A percentile compares a stretch with the other conserved stretches of the same genome.
phyloP scores from a whole-genome alignment of 2,113 vertebrate genomes.

The Corydoras sp. region DNA sequence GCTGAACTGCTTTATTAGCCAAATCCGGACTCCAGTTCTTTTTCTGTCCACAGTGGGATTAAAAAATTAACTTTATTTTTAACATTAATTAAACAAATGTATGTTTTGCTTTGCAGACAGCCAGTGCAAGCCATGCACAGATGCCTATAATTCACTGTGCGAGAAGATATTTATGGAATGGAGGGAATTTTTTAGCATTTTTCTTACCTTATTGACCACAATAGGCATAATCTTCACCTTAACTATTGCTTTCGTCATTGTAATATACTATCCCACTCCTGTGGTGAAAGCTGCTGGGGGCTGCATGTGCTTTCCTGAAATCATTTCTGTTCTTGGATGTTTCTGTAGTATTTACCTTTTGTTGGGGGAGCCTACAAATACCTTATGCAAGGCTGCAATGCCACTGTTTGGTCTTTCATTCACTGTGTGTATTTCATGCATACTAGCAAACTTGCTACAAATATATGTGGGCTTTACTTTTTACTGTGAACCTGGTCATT shows the following conservation, averaged over 20 bases:
- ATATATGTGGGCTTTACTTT: conserved; percentile 38
- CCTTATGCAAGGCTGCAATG: conserved; percentile 42
- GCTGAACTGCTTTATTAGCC: too few relatives aligned
- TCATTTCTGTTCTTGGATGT: conserved; percentile 68
- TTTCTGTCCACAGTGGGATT: too few relatives aligned
- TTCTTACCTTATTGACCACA: conserved; percentile 61
- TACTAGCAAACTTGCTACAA: conserved; percentile 52
- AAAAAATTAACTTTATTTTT: too few relatives aligned
- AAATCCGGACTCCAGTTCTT: too few relatives aligned
- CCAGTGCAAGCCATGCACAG: neutral
- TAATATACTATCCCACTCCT: conserved; percentile 63
- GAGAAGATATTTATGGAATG: conserved; percentile 57
- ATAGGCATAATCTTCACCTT: conserved; percentile 63
- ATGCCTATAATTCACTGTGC: neutral
- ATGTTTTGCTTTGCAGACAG: neutral
- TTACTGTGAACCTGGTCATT: neutral
- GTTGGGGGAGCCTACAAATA: conserved; percentile 37
- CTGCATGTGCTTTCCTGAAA: conserved; percentile 66
- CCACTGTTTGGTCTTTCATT: conserved; percentile 51
- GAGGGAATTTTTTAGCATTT: conserved; percentile 62
- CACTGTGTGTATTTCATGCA: conserved; percentile 52
- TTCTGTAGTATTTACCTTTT: conserved; percentile 63
- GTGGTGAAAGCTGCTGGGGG: conserved; percentile 70
- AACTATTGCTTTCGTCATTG: conserved; percentile 64
- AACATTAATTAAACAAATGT: neutral